Evolutionary conservation across 2,888 invertebrate species (phyloP).

Genomic region (Pinctada fucata): DNA sequence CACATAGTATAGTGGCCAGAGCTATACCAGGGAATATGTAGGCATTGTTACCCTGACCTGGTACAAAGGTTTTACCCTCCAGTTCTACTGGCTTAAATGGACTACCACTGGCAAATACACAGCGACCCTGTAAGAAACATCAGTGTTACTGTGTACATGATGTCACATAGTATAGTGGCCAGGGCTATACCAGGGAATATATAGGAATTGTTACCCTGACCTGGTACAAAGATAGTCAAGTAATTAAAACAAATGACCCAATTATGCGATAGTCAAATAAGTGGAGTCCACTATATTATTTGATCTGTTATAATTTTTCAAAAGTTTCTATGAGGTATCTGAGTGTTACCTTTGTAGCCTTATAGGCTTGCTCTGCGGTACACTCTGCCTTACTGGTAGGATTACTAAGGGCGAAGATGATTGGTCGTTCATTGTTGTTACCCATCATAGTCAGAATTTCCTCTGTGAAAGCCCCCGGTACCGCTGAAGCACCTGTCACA

Average conservation of each 20-base stretch:
- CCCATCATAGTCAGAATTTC: conserved; percentile 93
- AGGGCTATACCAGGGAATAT: conserved; percentile 90
- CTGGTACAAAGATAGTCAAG: conserved; percentile 85
- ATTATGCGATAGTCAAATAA: too few relatives aligned
- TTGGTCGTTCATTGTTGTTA: conserved; percentile 87
- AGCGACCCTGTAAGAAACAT: conserved; percentile 84
- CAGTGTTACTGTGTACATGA: conserved; percentile 85
- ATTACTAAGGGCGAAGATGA: conserved; percentile 98
- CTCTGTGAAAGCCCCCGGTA: conserved; percentile 93
- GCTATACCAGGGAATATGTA: conserved; percentile 87
- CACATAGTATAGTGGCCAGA: conserved; percentile 94
- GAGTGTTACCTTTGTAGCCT: conserved; percentile 84
- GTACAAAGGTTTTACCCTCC: conserved; percentile 87
- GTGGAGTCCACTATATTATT: too few relatives aligned
- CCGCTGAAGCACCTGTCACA: conserved; percentile 88
- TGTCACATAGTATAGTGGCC: conserved; percentile 94
- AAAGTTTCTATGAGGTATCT: too few relatives aligned
- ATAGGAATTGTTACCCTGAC: conserved; percentile 86
- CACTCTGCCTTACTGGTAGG: conserved; percentile 99
- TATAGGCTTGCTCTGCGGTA: conserved; percentile 96
- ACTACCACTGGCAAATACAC: conserved; percentile 96
- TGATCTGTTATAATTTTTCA: too few relatives aligned
- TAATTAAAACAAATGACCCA: too few relatives aligned
- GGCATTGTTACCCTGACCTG: conserved; percentile 89
- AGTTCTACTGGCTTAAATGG: conserved; percentile 92